Percentiles rank a stretch among this genome's conserved stretches.
Evolutionary conservation across 2,113 vertebrate genomes (phyloP).

Genomic region (Zosterops borbonicus): DNA sequence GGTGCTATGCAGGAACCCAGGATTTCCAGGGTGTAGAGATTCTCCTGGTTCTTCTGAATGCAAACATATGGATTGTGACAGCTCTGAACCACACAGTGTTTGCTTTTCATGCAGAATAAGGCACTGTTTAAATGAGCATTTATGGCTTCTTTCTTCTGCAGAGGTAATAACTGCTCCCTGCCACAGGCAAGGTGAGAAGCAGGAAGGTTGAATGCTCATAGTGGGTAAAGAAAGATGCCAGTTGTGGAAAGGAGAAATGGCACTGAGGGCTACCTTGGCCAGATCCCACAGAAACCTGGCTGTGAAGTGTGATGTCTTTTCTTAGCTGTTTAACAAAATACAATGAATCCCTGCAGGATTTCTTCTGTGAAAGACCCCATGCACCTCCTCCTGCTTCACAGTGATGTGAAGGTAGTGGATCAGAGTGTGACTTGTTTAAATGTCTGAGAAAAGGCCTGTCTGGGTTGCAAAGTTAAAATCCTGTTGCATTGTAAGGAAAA

Average conservation of each 20-base stretch:
- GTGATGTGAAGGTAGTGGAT: not conserved
- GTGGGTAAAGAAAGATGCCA: not conserved
- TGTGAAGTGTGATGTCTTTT: not conserved
- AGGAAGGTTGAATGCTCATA: not conserved
- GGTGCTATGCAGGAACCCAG: not conserved
- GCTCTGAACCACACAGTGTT: fast-evolving
- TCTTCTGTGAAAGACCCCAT: not conserved
- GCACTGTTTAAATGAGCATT: not conserved
- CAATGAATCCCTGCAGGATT: not conserved
- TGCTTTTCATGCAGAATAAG: not conserved
- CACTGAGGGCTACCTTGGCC: not conserved
- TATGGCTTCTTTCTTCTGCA: not conserved
- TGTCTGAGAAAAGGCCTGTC: not conserved
- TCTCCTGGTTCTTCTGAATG: not conserved
- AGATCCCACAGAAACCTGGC: fast-evolving
- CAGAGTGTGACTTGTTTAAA: not conserved
- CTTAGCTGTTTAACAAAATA: not conserved
- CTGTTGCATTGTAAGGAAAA: not conserved
- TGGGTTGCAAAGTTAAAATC: not conserved
- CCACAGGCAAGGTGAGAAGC: not conserved
- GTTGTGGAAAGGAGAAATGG: not conserved
- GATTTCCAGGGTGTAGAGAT: not conserved
- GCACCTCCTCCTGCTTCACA: not conserved
- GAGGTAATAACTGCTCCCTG: not conserved
- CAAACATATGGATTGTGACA: not conserved